These are phyloP conservation scores for Agrochola circellaris DNA, from an alignment of 2,888 invertebrate genomes.

Conservation along the genomic window DNA sequence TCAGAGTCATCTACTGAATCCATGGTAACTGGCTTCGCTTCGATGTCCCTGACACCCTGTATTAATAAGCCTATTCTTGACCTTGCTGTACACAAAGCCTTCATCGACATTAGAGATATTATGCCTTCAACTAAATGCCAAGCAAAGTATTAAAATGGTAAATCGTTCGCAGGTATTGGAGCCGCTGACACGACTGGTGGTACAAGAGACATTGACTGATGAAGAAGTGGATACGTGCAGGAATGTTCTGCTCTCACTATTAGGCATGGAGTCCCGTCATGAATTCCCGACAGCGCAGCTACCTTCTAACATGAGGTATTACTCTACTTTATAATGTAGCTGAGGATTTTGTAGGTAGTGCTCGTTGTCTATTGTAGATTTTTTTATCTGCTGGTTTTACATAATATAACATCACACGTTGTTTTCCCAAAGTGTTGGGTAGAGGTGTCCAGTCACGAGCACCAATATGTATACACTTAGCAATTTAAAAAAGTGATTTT, in stretches of 20 bases:
- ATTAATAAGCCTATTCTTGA: not conserved
- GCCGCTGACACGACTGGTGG: constrained; percentile 94
- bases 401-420: too few species aligned
- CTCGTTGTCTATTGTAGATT: not conserved
- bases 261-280: constrained; percentile 95
- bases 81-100: not conserved
- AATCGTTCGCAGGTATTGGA: constrained; percentile 92
- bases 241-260: constrained; percentile 95
- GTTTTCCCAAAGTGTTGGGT: too few species aligned
- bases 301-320: constrained; percentile 91
- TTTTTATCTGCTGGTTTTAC: not conserved
- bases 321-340: not conserved
- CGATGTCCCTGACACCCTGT: too few species aligned
- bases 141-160: not conserved
- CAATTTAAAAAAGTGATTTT: too few species aligned
- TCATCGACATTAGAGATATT: not conserved
- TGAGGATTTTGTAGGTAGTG: not conserved
- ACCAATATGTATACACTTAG: too few species aligned
- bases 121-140: not conserved
- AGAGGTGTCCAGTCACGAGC: too few species aligned
- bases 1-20: too few species aligned
- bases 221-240: constrained; percentile 96
- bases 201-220: constrained; percentile 95
- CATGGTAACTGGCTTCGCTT: too few species aligned
- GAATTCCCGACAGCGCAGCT: constrained; percentile 94